phyloP scores from a whole-genome alignment of 2,113 vertebrate genomes.

The Serinus canaria region DNA sequence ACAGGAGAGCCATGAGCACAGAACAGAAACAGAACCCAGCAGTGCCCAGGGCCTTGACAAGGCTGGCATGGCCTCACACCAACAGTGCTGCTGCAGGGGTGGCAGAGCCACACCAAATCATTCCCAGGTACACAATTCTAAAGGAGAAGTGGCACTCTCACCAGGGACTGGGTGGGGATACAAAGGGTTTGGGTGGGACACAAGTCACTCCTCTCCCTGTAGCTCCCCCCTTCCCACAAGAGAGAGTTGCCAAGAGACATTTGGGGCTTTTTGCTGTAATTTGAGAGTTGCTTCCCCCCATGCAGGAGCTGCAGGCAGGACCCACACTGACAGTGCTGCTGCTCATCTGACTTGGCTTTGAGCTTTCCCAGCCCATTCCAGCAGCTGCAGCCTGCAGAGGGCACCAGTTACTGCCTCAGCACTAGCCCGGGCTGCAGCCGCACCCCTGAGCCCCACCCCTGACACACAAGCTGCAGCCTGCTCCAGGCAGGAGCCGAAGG shows the following conservation, averaged over 20 bases:
- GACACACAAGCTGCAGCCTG: neutral
- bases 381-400: slow-evolving; percentile 46
- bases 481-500: neutral
- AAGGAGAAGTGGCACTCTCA: neutral
- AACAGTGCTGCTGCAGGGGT: neutral
- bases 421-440: neutral
- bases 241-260: neutral
- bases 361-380: neutral
- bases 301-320: neutral
- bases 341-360: neutral
- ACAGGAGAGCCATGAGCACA: neutral
- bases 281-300: neutral
- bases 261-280: neutral
- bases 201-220: neutral
- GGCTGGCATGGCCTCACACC: neutral
- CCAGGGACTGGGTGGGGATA: neutral
- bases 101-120: neutral
- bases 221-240: neutral
- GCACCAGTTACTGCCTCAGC: slow-evolving; percentile 20
- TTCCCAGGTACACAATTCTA: neutral
- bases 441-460: neutral
- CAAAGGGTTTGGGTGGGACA: neutral
- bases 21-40: neutral
- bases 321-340: neutral
- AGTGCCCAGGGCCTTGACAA: neutral